These are phyloP conservation scores for Deilephila elpenor DNA, from an alignment of 2,888 invertebrate genomes.

Conservation along the genomic window DNA sequence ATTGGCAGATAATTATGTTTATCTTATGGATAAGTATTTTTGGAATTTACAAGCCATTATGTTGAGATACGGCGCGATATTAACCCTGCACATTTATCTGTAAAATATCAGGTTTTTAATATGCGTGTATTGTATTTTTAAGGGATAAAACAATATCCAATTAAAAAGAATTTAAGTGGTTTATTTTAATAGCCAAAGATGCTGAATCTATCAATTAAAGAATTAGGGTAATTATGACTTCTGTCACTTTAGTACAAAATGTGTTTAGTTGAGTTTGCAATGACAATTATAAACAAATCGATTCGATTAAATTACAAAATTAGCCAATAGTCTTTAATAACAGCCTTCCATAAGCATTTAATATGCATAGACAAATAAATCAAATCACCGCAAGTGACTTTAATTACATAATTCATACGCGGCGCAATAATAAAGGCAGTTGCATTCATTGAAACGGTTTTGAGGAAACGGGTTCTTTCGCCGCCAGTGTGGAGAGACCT, in stretches of 20 bases:
- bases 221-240: too few relatives aligned
- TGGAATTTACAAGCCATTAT: conserved; percentile 7
- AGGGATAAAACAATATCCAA: too few relatives aligned
- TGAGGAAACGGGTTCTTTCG: conserved; percentile 35
- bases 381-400: conserved; percentile 26
- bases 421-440: conserved; percentile 24
- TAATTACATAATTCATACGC: conserved; percentile 3
- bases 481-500: conserved; percentile 32
- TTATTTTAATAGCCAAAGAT: too few relatives aligned
- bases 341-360: neutral
- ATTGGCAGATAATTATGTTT: conserved; percentile 9
- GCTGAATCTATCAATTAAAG: too few relatives aligned
- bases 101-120: neutral
- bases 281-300: neutral
- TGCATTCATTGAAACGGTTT: conserved; percentile 37
- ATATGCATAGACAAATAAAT: conserved; percentile 30
- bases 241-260: too few relatives aligned
- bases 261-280: neutral
- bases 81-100: neutral
- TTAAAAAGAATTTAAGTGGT: too few relatives aligned
- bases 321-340: conserved; percentile 1
- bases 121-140: too few relatives aligned
- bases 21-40: neutral
- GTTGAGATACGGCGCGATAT: neutral
- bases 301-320: neutral